phyloP scores from a whole-genome alignment of 2,888 invertebrate genomes.

The Syrista parreyssii region DNA sequence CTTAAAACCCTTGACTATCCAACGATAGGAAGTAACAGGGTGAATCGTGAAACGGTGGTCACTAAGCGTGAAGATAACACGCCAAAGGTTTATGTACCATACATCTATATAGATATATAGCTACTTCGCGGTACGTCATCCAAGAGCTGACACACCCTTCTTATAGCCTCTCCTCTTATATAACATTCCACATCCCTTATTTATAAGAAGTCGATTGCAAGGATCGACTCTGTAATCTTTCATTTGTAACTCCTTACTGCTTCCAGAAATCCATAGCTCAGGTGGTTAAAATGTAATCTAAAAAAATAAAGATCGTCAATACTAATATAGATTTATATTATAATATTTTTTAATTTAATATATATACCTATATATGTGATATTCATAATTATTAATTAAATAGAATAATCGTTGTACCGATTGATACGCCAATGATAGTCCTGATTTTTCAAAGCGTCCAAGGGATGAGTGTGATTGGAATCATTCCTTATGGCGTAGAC shows the following conservation, averaged over 20 bases:
- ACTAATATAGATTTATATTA: too few species aligned
- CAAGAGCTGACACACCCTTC: not conserved
- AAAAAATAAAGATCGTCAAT: not conserved
- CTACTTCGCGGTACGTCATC: not conserved
- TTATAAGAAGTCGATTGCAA: not conserved
- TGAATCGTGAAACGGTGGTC: not conserved
- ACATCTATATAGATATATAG: not conserved
- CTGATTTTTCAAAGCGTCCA: not conserved
- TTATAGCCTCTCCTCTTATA: not conserved
- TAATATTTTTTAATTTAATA: too few species aligned
- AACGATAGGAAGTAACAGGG: not conserved
- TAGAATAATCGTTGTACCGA: not conserved
- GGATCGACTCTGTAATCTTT: not conserved
- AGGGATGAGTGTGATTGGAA: not conserved
- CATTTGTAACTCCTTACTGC: not conserved
- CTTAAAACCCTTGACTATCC: not conserved
- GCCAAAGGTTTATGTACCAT: not conserved
- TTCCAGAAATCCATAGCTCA: not conserved
- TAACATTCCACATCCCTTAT: not conserved
- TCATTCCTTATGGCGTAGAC: not conserved
- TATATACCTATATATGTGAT: not conserved
- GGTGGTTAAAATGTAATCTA: not conserved
- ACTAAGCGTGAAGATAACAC: constrained; percentile 3
- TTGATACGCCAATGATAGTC: not conserved
- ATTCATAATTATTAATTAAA: not conserved